phyloP scores from a whole-genome alignment of 2,113 vertebrate genomes.

The Callospermophilus lateralis region DNA sequence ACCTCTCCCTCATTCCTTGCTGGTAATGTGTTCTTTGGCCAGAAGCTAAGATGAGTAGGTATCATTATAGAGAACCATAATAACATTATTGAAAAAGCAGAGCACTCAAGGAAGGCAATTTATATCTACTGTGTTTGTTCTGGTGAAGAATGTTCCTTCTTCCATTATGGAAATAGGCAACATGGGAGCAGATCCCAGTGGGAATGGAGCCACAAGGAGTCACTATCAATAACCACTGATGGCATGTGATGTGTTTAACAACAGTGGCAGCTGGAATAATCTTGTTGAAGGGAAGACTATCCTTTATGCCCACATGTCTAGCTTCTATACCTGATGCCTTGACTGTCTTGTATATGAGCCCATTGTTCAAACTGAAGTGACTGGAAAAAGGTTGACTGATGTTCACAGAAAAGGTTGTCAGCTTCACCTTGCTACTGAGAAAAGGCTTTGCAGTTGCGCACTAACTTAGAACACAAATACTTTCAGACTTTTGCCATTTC shows the following conservation, averaged over 20 bases:
- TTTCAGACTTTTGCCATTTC: background rate
- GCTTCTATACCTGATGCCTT: background rate
- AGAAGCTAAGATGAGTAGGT: background rate
- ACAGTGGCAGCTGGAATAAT: background rate
- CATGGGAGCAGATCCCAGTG: background rate
- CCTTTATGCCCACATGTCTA: background rate
- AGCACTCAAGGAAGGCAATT: background rate
- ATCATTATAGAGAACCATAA: background rate
- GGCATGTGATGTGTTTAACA: background rate
- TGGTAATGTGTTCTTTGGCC: background rate
- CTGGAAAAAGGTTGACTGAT: background rate
- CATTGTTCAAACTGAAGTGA: background rate
- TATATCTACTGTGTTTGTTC: constrained; percentile 4
- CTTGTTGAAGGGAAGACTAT: background rate
- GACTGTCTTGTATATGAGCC: background rate
- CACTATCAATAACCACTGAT: background rate
- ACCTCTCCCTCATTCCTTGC: background rate
- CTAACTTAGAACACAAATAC: background rate
- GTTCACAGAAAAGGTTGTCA: background rate
- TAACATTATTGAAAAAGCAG: background rate
- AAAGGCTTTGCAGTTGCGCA: background rate
- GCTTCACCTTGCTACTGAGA: background rate
- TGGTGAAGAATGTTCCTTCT: background rate
- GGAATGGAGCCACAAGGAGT: background rate
- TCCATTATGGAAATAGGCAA: background rate